These are phyloP conservation scores for Sphaeridia pumilis DNA, from an alignment of 2,888 invertebrate genomes.

Conservation along the genomic window DNA sequence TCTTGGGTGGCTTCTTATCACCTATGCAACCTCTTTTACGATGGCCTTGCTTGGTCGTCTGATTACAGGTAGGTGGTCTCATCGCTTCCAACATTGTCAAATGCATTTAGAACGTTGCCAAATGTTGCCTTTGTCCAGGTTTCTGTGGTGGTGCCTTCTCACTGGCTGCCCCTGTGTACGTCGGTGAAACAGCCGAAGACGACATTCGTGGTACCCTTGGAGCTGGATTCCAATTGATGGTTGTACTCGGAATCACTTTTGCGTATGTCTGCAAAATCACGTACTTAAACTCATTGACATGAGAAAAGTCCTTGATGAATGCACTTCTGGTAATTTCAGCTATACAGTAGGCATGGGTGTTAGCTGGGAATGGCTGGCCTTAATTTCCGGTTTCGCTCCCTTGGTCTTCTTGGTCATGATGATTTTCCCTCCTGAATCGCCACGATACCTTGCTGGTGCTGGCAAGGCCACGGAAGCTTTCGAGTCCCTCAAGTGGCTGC, in stretches of 20 bases:
- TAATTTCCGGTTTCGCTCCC: conserved; percentile 55
- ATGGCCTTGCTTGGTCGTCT: conserved; percentile 68
- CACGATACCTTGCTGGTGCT: conserved; percentile 55
- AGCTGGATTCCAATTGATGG: conserved; percentile 74
- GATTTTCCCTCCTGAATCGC: conserved; percentile 66
- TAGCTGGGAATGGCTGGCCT: conserved; percentile 50
- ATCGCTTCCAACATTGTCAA: too few relatives aligned
- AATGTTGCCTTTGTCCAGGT: too few relatives aligned
- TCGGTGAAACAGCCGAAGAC: conserved; percentile 75
- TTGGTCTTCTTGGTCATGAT: conserved; percentile 59
- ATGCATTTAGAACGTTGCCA: too few relatives aligned
- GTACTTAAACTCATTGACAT: too few relatives aligned
- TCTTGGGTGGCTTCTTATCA: conserved; percentile 67
- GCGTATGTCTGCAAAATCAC: too few relatives aligned
- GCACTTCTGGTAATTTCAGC: conserved; percentile 40
- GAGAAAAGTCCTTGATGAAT: too few relatives aligned
- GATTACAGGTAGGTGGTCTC: conserved; percentile 60
- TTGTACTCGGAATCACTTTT: conserved; percentile 40
- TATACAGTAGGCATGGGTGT: conserved; percentile 60
- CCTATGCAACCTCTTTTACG: conserved; percentile 55
- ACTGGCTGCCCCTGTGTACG: conserved; percentile 73
- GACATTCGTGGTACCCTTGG: conserved; percentile 73
- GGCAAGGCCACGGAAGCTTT: conserved; percentile 50
- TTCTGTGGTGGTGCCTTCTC: conserved; percentile 44
- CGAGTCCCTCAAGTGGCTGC: conserved; percentile 55